These are phyloP conservation scores for Platyura marginata DNA, from an alignment of 1,140 invertebrate species.

Conservation along the genomic window DNA sequence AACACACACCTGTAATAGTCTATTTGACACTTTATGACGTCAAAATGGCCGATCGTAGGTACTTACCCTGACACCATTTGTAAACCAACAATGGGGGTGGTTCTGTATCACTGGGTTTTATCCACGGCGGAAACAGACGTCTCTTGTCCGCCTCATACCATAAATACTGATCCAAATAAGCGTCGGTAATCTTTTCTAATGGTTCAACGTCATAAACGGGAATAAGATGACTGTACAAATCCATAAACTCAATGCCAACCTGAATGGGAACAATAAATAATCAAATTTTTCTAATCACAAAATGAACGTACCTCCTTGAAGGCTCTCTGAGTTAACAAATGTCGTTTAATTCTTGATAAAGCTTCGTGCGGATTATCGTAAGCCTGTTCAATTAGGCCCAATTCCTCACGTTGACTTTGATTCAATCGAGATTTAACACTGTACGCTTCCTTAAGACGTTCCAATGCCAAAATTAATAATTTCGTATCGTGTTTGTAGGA, in stretches of 20 bases:
- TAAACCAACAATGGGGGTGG: constrained; percentile 94
- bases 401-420: constrained; percentile 96
- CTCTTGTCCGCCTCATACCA: constrained; percentile 99
- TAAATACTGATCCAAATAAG: constrained; percentile 98
- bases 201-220: constrained; percentile 99
- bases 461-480: constrained; percentile 87
- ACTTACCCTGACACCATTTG: constrained; percentile 96
- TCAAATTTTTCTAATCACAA: constrained; percentile 28
- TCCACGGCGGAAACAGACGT: constrained; percentile 93
- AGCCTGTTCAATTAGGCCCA: constrained; percentile 97
- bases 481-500: constrained; percentile 99
- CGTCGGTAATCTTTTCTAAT: constrained; percentile 97
- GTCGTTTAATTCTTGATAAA: constrained; percentile 96
- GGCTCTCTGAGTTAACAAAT: constrained; percentile 91
- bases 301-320: constrained; percentile 99
- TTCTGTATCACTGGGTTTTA: constrained; percentile 96
- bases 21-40: neutral
- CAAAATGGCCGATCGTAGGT: neutral
- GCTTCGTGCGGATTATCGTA: constrained; percentile 99
- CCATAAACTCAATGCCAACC: constrained; percentile 99
- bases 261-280: no score
- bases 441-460: constrained; percentile 96
- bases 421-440: constrained; percentile 97
- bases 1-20: constrained; percentile 31
- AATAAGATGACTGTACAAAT: constrained; percentile 95